A percentile compares a stretch with the other conserved stretches of the same genome.
Evolutionary conservation across 2,113 vertebrate species (phyloP).

Genomic region (Pteropus alecto): DNA sequence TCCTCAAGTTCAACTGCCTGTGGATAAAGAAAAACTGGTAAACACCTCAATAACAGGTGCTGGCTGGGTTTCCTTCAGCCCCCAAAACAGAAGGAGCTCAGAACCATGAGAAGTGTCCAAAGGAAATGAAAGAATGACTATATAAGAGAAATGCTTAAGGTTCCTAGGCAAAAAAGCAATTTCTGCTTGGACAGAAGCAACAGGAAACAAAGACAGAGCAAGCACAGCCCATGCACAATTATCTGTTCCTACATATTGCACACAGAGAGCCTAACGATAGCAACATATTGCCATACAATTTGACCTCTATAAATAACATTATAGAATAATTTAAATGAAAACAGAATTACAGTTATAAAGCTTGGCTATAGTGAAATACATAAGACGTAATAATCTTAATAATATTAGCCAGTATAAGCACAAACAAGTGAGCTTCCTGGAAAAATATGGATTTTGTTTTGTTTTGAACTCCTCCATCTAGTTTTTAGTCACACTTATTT

Average conservation of each 20-base stretch:
- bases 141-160: not conserved
- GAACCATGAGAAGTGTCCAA: not conserved
- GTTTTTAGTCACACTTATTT: slow-evolving; percentile 4
- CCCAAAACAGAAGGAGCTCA: not conserved
- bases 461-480: not conserved
- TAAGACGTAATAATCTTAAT: not conserved
- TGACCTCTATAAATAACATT: not conserved
- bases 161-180: not conserved
- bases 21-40: rapidly evolving
- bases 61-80: not conserved
- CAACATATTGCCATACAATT: not conserved
- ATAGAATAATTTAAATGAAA: slow-evolving; percentile 15
- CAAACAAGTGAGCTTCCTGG: not conserved
- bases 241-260: not conserved
- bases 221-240: not conserved
- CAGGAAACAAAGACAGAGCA: not conserved
- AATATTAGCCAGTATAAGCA: not conserved
- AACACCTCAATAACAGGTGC: not conserved
- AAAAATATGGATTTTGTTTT: not conserved
- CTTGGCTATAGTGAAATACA: not conserved
- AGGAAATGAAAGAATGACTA: not conserved
- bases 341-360: not conserved
- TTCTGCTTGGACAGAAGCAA: not conserved
- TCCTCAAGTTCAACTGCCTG: slow-evolving; percentile 92
- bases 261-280: not conserved